phyloP scores from a whole-genome alignment of 2,113 vertebrate genomes.

The Anser cygnoides region DNA sequence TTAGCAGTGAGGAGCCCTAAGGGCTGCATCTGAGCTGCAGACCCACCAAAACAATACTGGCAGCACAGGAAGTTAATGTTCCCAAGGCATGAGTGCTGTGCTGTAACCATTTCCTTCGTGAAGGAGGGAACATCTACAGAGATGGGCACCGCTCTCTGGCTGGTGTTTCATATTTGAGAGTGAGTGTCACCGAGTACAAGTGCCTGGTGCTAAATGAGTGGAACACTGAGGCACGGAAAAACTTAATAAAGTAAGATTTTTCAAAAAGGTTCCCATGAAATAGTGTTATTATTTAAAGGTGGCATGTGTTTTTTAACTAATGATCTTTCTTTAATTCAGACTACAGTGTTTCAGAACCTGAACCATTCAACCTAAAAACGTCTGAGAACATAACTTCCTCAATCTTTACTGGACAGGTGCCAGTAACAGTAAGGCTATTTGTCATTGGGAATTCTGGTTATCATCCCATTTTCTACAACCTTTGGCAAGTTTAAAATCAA shows the following conservation, averaged over 20 bases:
- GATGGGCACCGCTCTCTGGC: background rate
- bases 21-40: background rate
- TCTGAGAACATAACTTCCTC: background rate
- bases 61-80: background rate
- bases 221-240: background rate
- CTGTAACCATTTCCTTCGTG: background rate
- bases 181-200: background rate
- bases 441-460: background rate
- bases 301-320: background rate
- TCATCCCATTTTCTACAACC: background rate
- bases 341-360: background rate
- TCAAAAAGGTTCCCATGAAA: background rate
- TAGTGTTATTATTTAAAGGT: background rate
- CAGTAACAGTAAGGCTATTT: background rate
- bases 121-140: background rate
- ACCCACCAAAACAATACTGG: background rate
- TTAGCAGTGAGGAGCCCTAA: background rate
- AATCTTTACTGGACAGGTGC: background rate
- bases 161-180: background rate
- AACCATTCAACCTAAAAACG: background rate
- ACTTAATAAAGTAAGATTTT: background rate
- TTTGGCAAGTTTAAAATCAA: background rate
- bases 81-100: background rate
- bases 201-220: background rate
- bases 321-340: background rate